phyloP scores from a whole-genome alignment of 1,140 invertebrate genomes.

The Drosophila athabasca region DNA sequence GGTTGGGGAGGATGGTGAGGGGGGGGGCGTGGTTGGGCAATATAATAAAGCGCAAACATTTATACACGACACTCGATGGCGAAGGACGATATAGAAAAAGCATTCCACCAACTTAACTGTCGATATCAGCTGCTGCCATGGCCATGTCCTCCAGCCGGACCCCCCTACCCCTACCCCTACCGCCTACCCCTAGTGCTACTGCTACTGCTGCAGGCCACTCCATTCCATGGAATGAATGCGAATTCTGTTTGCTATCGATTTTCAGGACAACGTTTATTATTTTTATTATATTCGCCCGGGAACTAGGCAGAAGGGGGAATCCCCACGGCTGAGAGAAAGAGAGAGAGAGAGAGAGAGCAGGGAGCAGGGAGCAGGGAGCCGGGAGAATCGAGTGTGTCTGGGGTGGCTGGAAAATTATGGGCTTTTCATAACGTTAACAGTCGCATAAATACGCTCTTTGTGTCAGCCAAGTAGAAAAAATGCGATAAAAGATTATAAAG shows the following conservation, averaged over 20 bases:
- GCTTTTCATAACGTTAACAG: conserved; percentile 83
- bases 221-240: conserved; percentile 63
- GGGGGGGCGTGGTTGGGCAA: conserved; percentile 61
- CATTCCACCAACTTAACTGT: conserved; percentile 78
- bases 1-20: background rate
- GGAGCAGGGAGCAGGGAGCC: too few species aligned
- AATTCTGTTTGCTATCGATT: conserved; percentile 83
- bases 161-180: background rate
- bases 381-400: conserved; percentile 6
- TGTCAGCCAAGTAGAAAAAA: conserved; percentile 83
- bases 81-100: conserved; percentile 55
- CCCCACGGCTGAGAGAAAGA: background rate
- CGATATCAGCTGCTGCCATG: conserved; percentile 76
- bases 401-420: conserved; percentile 82
- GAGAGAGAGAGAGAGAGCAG: background rate
- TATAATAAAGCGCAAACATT: conserved; percentile 83
- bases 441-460: conserved; percentile 83
- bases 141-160: conserved; percentile 6
- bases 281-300: conserved; percentile 71
- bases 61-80: conserved; percentile 76
- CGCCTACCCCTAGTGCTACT: background rate
- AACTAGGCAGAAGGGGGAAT: conserved; percentile 13
- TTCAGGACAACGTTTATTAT: conserved; percentile 81
- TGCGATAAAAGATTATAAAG: conserved; percentile 84
- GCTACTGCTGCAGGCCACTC: background rate